Evolutionary conservation across 2,888 invertebrate species (phyloP).

Genomic region (Acleris literana): DNA sequence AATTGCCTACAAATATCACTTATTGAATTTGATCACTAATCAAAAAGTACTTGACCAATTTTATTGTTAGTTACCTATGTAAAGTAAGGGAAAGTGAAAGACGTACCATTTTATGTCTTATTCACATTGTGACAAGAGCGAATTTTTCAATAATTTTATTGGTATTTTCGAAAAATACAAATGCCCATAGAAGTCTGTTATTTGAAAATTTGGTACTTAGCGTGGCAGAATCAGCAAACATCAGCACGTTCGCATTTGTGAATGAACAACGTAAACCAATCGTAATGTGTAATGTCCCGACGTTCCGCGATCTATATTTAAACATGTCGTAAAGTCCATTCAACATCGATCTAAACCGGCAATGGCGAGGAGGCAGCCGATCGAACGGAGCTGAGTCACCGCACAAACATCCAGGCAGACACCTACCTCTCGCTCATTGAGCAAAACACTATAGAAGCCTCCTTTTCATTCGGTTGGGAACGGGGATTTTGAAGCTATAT

Average conservation of each 20-base stretch:
- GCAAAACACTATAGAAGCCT: too few species aligned
- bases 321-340: constrained; percentile 30
- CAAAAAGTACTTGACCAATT: background rate
- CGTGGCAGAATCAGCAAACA: too few species aligned
- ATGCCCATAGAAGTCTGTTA: too few species aligned
- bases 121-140: background rate
- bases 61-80: too few species aligned
- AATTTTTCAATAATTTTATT: too few species aligned
- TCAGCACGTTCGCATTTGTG: background rate
- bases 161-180: too few species aligned
- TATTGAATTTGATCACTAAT: background rate
- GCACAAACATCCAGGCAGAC: constrained; percentile 19
- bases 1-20: too few species aligned
- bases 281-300: constrained; percentile 5
- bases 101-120: too few species aligned
- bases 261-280: constrained; percentile 14
- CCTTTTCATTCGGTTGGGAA: too few species aligned
- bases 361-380: constrained; percentile 5
- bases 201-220: too few species aligned
- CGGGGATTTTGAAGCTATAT: too few species aligned
- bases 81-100: too few species aligned
- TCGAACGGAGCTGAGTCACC: constrained; percentile 28
- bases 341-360: constrained; percentile 8
- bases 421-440: background rate
- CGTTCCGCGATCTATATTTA: constrained; percentile 23